A percentile compares a stretch with the other conserved stretches of the same genome.
These are phyloP conservation scores for Mactromeris polynyma DNA, from an alignment of 2,888 invertebrate species.

Conservation along the genomic window DNA sequence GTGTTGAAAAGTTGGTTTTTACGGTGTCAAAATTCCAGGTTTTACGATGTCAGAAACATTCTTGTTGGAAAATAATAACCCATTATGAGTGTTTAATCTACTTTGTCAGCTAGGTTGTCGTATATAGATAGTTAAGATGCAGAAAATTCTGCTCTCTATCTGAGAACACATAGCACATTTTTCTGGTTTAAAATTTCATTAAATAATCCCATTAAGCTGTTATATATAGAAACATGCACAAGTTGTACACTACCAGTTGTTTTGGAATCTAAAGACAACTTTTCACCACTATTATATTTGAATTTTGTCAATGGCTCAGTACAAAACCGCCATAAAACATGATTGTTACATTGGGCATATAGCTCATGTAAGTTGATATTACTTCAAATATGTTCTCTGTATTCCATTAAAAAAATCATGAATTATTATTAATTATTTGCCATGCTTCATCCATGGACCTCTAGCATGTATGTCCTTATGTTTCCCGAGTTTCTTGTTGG, in stretches of 20 bases:
- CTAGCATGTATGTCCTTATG: no score
- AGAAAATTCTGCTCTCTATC: neutral
- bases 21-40: conserved; percentile 16
- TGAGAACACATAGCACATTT: neutral
- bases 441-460: no score
- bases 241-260: neutral
- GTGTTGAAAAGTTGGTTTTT: neutral
- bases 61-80: neutral
- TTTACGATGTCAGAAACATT: neutral
- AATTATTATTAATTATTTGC: no score
- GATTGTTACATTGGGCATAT: no score
- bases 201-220: neutral
- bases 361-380: no score
- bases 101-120: neutral
- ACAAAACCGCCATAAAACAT: neutral
- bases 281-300: neutral
- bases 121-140: neutral
- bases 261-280: neutral
- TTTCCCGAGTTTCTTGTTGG: no score
- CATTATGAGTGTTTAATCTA: neutral
- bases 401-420: no score
- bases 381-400: no score
- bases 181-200: neutral
- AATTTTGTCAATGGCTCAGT: conserved; percentile 1
- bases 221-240: neutral